Evolutionary conservation across 2,888 invertebrate genomes (phyloP).

Genomic region (Thysanoteuthis rhombus): DNA sequence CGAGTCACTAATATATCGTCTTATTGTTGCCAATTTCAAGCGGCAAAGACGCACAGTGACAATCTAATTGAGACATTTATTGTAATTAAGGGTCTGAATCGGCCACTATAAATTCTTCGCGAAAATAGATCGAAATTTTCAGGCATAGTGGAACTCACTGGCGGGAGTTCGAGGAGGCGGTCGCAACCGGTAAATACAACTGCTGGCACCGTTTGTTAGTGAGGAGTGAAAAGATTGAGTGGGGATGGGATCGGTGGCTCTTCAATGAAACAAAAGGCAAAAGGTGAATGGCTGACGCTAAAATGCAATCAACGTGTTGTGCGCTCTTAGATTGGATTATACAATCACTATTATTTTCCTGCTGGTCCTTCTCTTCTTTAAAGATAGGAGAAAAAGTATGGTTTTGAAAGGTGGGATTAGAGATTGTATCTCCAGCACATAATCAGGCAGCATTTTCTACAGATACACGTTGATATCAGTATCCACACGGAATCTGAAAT

Average conservation of each 20-base stretch:
- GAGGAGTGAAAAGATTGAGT: neutral
- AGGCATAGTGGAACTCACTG: neutral
- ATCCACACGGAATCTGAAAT: neutral
- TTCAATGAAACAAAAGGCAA: neutral
- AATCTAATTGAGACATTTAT: constrained; percentile 27
- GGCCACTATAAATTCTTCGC: constrained; percentile 24
- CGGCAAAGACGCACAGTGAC: constrained; percentile 20
- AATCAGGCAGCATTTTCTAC: no score
- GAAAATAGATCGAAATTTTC: constrained; percentile 19
- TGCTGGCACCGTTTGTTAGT: neutral
- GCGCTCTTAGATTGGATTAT: neutral
- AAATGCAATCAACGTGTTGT: neutral
- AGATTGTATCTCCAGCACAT: no score
- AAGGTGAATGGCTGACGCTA: neutral
- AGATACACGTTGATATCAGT: neutral
- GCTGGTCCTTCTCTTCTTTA: neutral
- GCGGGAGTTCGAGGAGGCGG: neutral
- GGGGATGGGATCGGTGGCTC: neutral
- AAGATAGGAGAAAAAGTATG: neutral
- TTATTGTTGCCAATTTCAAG: constrained; percentile 27
- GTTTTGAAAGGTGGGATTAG: no score
- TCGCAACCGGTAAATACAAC: neutral
- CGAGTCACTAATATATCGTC: constrained; percentile 22
- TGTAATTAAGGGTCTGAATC: constrained; percentile 19
- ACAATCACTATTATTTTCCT: neutral